Evolutionary conservation across 2,797 vertebrate species (phyloP), one percentile per base, ranked within the genome.

Genomic region (Alcedo atthis): DNA sequence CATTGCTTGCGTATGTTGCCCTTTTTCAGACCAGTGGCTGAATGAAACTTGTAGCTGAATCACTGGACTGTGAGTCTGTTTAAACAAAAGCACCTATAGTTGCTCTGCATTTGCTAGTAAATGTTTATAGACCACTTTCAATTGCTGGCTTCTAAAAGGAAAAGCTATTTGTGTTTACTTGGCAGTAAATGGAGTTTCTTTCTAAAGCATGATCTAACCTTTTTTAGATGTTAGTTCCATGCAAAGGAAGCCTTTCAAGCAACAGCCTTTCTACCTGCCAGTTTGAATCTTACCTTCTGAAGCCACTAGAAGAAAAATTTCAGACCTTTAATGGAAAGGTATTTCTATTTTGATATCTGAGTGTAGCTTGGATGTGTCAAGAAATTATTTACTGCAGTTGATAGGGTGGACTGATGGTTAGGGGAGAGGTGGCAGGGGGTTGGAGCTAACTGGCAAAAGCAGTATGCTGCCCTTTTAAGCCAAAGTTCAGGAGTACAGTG

Each of bases 271-370:
- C 98, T 4, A 63, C 98, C 40, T 98, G 97, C 81, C 98, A 98
- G 73, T 99, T 99, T 67, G 99, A 99, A 78, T 98, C 98, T 64
- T 99, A 99, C 21, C 92, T 99, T 79, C 96, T 99, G 87, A 98
- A 98, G 79, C 98, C 98, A 0, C 85, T 70, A 57, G 99, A 98
- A 71, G 98, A 98, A 40, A 98, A 97, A 12, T 99, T 98, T 96
- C 97, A 97, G 90, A 99, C 99, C 15, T 92, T 97, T 43, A 98
- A 99, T 96, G 99, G 98, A 93, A 99, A 99, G 98, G 99, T 98
- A 95, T 51, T 73, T 35, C 8, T 49, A 30, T 70, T 75, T 61
- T 68, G 18, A 6, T 61, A 26, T 54, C 28, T 40, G 26, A 58
- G 8, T 74, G 26, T 77, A 33, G 18, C 45, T 25, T 54, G 53